These are phyloP conservation scores for Hyposmocoma kahamanoa DNA, from an alignment of 1,140 invertebrate species.

Conservation along the genomic window DNA sequence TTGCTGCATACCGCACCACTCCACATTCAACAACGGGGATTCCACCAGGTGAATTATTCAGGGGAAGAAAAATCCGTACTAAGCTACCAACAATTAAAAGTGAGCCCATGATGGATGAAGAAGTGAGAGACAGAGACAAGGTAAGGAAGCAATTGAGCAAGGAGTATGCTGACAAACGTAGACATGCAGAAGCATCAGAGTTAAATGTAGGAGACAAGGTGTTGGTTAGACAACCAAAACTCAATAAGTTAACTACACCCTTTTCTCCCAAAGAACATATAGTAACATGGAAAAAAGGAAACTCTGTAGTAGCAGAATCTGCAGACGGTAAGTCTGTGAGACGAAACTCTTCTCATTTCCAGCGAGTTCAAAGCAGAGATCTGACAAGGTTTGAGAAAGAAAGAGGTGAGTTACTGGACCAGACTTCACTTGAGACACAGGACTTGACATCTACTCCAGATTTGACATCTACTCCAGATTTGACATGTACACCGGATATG, in stretches of 20 bases:
- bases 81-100: neutral
- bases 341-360: no score
- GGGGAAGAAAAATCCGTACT: neutral
- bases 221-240: neutral
- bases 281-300: conserved; percentile 1
- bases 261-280: neutral
- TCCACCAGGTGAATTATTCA: conserved; percentile 17
- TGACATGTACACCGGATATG: no score
- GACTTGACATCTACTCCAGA: no score
- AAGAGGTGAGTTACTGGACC: no score
- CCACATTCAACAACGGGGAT: conserved; percentile 28
- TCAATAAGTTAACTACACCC: neutral
- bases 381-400: no score
- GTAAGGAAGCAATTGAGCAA: neutral
- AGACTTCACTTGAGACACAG: no score
- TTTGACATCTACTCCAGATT: no score
- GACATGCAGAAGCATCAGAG: conserved; percentile 1
- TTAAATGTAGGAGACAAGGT: neutral
- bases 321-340: no score
- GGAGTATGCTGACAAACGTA: neutral
- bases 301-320: no score
- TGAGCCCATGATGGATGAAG: neutral
- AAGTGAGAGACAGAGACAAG: conserved; percentile 1
- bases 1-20: conserved; percentile 30
- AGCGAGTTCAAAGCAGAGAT: no score